phyloP scores from a whole-genome alignment of 1,140 invertebrate genomes.

The Carposina sasakii region DNA sequence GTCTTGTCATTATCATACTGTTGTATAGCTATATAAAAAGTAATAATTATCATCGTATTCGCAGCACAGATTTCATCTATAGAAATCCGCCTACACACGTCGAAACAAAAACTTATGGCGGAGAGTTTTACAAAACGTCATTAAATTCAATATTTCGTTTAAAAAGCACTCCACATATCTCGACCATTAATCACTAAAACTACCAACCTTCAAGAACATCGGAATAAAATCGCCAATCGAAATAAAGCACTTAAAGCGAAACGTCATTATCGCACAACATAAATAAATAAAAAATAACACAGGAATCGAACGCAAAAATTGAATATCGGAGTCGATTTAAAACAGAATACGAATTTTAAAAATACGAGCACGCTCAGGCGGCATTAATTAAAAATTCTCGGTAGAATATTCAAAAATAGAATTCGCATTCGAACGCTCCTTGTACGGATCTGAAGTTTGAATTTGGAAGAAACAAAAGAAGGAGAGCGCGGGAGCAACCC shows the following conservation, averaged over 20 bases:
- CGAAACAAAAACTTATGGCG: constrained; percentile 50
- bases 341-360: constrained; percentile 69
- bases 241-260: constrained; percentile 72
- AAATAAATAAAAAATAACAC: constrained; percentile 68
- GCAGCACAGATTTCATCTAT: too few species aligned
- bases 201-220: constrained; percentile 71
- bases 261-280: constrained; percentile 71
- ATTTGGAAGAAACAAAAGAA: constrained; percentile 70
- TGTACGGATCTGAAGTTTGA: constrained; percentile 68
- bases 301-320: constrained; percentile 69
- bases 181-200: constrained; percentile 70
- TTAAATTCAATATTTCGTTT: constrained; percentile 72
- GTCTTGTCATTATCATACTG: too few species aligned
- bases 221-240: constrained; percentile 70
- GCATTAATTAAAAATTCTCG: constrained; percentile 73
- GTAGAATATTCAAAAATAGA: constrained; percentile 73
- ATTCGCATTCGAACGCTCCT: constrained; percentile 71
- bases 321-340: constrained; percentile 70
- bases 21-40: too few species aligned
- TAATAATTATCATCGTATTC: too few species aligned
- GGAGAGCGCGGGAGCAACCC: constrained; percentile 69
- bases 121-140: constrained; percentile 61
- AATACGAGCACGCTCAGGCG: constrained; percentile 65
- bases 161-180: constrained; percentile 71
- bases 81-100: constrained; percentile 28